Evolutionary conservation across 1,140 invertebrate genomes (phyloP).

Genomic region (Eulimnadia texana): DNA sequence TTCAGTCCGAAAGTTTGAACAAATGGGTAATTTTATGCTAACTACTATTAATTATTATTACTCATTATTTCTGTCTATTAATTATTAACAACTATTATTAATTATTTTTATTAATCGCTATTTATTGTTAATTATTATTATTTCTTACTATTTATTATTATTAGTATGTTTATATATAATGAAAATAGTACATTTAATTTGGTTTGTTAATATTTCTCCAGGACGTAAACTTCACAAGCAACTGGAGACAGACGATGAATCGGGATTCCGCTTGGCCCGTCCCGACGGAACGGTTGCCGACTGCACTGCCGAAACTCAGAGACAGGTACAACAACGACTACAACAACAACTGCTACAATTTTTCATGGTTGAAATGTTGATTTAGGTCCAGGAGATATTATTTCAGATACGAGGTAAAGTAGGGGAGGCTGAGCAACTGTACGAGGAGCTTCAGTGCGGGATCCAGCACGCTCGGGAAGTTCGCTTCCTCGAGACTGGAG

Average conservation of each 20-base stretch:
- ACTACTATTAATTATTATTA: not conserved
- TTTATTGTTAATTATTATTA: no score
- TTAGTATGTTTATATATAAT: conserved; percentile 1
- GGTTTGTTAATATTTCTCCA: conserved; percentile 14
- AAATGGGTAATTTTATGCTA: not conserved
- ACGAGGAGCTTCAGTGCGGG: conserved; percentile 14
- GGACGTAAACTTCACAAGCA: conserved; percentile 28
- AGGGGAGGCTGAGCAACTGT: conserved; percentile 12
- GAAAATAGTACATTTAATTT: not conserved
- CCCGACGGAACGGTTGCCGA: conserved; percentile 27
- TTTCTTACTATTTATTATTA: no score
- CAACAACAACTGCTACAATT: no score
- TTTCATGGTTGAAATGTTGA: no score
- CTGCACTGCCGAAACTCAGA: conserved; percentile 19
- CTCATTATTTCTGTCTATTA: not conserved
- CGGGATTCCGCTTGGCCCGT: conserved; percentile 23
- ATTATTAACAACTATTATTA: not conserved
- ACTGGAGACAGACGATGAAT: conserved; percentile 25
- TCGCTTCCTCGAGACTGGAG: conserved; percentile 41
- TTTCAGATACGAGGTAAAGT: conserved; percentile 6
- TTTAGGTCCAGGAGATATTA: conserved; percentile 13
- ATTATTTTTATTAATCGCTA: not conserved
- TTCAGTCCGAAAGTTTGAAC: conserved; percentile 11
- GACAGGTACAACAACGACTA: conserved; percentile 2
- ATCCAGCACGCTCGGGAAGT: conserved; percentile 31